phyloP scores from a whole-genome alignment of 2,888 invertebrate species.

The Agrilus biguttatus region DNA sequence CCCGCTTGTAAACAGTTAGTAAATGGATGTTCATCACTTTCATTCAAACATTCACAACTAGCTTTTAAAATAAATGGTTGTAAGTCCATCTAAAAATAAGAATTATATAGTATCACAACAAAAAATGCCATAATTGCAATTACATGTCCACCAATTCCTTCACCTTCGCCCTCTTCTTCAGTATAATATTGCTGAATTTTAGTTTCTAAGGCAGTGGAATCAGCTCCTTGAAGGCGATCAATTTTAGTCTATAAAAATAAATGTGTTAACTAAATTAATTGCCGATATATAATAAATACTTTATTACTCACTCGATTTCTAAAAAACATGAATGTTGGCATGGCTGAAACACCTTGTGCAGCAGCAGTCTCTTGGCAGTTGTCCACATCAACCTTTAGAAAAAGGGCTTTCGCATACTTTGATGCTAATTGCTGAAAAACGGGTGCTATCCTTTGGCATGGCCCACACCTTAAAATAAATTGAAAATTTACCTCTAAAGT shows the following conservation, averaged over 20 bases:
- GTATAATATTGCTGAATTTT: constrained; percentile 79
- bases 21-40: constrained; percentile 83
- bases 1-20: constrained; percentile 51
- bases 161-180: constrained; percentile 48
- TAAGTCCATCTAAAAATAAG: constrained; percentile 69
- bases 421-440: constrained; percentile 76
- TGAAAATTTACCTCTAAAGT: neutral
- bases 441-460: constrained; percentile 90
- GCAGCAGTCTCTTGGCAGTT: constrained; percentile 80
- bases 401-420: constrained; percentile 79
- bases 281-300: neutral
- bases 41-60: constrained; percentile 92
- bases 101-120: neutral
- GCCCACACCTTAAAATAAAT: constrained; percentile 72
- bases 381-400: constrained; percentile 92
- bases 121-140: constrained; percentile 23
- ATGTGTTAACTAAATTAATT: neutral
- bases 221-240: constrained; percentile 79
- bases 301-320: constrained; percentile 50
- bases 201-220: constrained; percentile 63
- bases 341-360: constrained; percentile 79
- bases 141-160: constrained; percentile 70
- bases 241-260: constrained; percentile 50
- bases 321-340: constrained; percentile 98
- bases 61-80: constrained; percentile 70